These are phyloP conservation scores for Sebastolobus alascanus DNA, from an alignment of 2,797 vertebrate genomes.

Conservation along the genomic window DNA sequence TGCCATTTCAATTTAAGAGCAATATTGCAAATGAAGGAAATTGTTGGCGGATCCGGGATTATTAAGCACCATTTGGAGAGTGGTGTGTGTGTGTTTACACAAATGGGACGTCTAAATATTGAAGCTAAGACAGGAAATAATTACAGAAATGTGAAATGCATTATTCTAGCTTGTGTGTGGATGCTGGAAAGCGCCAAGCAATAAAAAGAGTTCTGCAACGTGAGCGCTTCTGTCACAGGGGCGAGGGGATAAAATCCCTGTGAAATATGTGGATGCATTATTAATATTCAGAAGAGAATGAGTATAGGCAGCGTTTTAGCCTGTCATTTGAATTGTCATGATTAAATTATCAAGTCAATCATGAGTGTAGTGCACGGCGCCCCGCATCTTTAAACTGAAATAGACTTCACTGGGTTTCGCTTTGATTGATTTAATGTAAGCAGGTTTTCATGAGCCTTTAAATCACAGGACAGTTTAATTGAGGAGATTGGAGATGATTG, in stretches of 20 bases:
- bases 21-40: constrained; percentile 44
- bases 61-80: constrained; percentile 33
- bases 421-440: constrained; percentile 24
- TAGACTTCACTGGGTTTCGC: constrained; percentile 8
- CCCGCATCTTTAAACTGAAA: constrained; percentile 23
- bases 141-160: constrained; percentile 42
- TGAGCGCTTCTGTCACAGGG: constrained; percentile 24
- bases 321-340: constrained; percentile 40
- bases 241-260: constrained; percentile 21
- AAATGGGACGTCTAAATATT: constrained; percentile 34
- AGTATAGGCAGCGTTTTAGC: constrained; percentile 25
- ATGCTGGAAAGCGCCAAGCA: constrained; percentile 26
- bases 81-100: constrained; percentile 14
- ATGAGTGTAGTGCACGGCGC: constrained; percentile 9
- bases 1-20: constrained; percentile 56
- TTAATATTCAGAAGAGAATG: constrained; percentile 47
- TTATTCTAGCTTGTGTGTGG: constrained; percentile 39
- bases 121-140: constrained; percentile 44
- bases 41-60: constrained; percentile 15
- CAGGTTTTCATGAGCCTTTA: constrained; percentile 9
- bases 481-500: constrained; percentile 1
- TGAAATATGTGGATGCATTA: constrained; percentile 55
- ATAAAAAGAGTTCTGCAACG: constrained; percentile 31
- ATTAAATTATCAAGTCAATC: constrained; percentile 56
- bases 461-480: constrained; percentile 2